Evolutionary conservation across 2,797 vertebrate genomes (phyloP).

Genomic region (Typhlichthys eigenmanni): DNA sequence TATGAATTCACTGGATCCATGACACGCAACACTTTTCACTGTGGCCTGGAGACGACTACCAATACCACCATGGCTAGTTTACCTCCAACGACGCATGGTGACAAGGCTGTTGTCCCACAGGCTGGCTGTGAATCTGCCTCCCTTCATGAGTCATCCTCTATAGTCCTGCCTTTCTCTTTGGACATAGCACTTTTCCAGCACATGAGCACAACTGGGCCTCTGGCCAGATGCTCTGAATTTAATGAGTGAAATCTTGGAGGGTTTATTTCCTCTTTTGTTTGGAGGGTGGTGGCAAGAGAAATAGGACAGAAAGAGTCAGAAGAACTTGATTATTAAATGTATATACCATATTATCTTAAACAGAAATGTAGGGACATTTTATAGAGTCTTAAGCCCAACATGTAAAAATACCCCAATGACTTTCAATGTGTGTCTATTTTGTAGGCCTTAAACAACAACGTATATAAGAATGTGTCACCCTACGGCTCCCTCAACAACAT

Average conservation of each 20-base stretch:
- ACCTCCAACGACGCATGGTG: conserved; percentile 59
- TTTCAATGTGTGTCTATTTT: conserved; percentile 17
- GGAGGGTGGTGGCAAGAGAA: conserved; percentile 30
- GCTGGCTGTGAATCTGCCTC: conserved; percentile 61
- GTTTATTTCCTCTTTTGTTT: conserved; percentile 21
- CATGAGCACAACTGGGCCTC: conserved; percentile 70
- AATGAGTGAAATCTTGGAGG: conserved; percentile 61
- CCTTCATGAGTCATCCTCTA: conserved; percentile 70
- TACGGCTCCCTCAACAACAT: conserved; percentile 98
- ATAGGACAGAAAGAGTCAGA: conserved; percentile 30
- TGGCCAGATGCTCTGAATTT: conserved; percentile 75
- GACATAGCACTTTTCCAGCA: conserved; percentile 75
- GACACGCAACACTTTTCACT: conserved; percentile 39
- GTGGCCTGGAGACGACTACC: conserved; percentile 45
- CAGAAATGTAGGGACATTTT: not conserved
- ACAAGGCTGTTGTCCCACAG: conserved; percentile 63
- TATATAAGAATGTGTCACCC: conserved; percentile 94
- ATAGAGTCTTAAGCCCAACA: not conserved
- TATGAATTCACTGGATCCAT: conserved; percentile 44
- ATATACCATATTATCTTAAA: conserved; percentile 8
- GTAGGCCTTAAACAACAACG: conserved; percentile 91
- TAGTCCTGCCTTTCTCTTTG: conserved; percentile 61
- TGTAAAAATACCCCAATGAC: not conserved
- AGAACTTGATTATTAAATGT: conserved; percentile 34
- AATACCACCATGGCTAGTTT: conserved; percentile 55